Percentiles rank a stretch among this genome's conserved stretches.
phyloP scores from a whole-genome alignment of 2,888 invertebrate species.

The Apantesis nais region DNA sequence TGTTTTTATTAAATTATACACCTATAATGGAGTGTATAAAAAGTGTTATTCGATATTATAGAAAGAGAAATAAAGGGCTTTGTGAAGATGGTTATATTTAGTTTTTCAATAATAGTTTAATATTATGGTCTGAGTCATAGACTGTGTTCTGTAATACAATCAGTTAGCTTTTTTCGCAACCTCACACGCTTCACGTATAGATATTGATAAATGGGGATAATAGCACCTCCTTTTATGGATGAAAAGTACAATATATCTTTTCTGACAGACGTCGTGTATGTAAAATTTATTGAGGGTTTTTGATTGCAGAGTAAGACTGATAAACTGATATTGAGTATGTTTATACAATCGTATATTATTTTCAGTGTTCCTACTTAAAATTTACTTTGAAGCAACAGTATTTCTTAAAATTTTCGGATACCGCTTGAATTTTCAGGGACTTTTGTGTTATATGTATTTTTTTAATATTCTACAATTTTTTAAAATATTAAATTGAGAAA shows the following conservation, averaged over 20 bases:
- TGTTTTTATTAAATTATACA: no score
- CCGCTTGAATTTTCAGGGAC: no score
- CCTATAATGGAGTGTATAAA: conserved; percentile 4
- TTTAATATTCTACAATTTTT: no score
- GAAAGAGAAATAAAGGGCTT: not conserved
- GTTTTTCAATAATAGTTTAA: not conserved
- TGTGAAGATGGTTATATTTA: not conserved
- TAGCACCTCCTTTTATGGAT: not conserved
- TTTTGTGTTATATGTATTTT: no score
- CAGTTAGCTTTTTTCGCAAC: not conserved
- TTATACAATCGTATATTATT: no score
- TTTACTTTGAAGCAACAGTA: no score
- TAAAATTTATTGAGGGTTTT: not conserved
- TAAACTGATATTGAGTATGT: no score
- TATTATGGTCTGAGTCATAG: not conserved
- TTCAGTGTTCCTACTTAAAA: no score
- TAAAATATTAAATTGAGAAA: no score
- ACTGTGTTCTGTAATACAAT: not conserved
- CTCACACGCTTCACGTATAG: not conserved
- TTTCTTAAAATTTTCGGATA: no score
- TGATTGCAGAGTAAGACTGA: no score
- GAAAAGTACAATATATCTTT: not conserved
- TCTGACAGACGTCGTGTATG: not conserved
- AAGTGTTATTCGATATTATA: conserved; percentile 1
- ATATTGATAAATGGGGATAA: not conserved